A percentile compares a stretch with the other conserved stretches of the same genome.
Conservation (phyloP, 2,888 invertebrate species). For the Ochropleura plecta region DNA sequence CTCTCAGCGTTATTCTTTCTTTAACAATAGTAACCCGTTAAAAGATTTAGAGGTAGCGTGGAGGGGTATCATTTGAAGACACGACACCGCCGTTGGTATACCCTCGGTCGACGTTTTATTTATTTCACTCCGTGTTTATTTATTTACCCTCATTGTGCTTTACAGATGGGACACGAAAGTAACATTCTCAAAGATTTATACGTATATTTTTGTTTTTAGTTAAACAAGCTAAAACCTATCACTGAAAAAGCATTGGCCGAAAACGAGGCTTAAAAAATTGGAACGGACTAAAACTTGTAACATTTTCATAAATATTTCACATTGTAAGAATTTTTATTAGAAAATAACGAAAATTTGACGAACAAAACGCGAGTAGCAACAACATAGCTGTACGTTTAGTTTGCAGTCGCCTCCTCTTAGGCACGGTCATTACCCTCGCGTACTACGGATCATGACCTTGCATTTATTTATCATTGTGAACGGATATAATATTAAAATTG, state of each 20-base stretch:
- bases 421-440: conserved; percentile 53
- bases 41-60: conserved; percentile 70
- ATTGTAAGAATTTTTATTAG: conserved; percentile 12
- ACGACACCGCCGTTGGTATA: conserved; percentile 58
- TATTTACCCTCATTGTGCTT: conserved; percentile 46
- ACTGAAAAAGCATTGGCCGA: neutral
- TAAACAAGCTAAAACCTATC: neutral
- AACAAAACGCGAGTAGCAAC: conserved; percentile 11
- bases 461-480: conserved; percentile 61
- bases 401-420: conserved; percentile 39
- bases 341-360: conserved; percentile 29
- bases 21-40: conserved; percentile 65
- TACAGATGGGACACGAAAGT: conserved; percentile 17
- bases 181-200: neutral
- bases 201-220: neutral
- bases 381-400: conserved; percentile 23
- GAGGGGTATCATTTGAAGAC: conserved; percentile 68
- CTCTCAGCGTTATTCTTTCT: conserved; percentile 66
- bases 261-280: neutral
- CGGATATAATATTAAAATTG: conserved; percentile 57
- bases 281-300: neutral
- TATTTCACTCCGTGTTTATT: conserved; percentile 44
- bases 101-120: conserved; percentile 35
- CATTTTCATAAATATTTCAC: conserved; percentile 3
- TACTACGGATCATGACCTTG: conserved; percentile 64